Base-by-base conservation (phyloP, 1,140 invertebrate genomes). In the Zaprionus kolodkinae region DNA sequence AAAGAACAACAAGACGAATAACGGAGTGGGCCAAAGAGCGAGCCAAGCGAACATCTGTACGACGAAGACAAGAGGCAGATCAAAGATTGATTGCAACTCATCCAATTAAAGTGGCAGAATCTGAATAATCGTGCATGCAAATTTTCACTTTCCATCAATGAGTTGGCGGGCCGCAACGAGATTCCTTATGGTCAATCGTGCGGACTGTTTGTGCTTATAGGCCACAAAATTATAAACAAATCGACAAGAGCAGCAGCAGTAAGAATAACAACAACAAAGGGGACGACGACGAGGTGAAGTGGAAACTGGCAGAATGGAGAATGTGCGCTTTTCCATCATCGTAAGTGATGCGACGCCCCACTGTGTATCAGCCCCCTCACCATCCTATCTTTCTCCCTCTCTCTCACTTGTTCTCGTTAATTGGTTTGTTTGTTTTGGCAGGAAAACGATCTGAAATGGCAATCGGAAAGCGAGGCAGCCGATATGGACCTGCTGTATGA, bases 281-380 rank as follows among this genome's bases (percentile, higher is more conserved):
- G 27, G 3, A 6, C n/a, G 35, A 17, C 30, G 48, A 52, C 30
- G 54, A 64, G 15, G 5, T 55, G 57, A 82, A 82, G 74, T 77
- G 79, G 45, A 27, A 69, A 56, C 55, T 67, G 50, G 56, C 63
- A 50, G 21, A 56, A 92, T 92, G 91, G 91, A 92, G 70, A 92
- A 92, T 74, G 91, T 92, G 55, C 88, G 91, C 59, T 92, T 92
- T 70, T 92, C 91, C 45, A 92, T 92, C 30, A 92, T 92, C 75
- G 91, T 92, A 82, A 92, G 91, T 85, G 45, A 50, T 63, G 60
- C 38, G 38, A 12, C 55, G 55, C 33, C 33, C 33, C 33, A 2
- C 10, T 35, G 33, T 10, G 33, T 10, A 7, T 7, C 10, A 35
- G n/a, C 17, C 15, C 17, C 2, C 6, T 7, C 7, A 10, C 17